Base-by-base conservation (phyloP, 2,888 invertebrate genomes). In the Macropis europaea region DNA sequence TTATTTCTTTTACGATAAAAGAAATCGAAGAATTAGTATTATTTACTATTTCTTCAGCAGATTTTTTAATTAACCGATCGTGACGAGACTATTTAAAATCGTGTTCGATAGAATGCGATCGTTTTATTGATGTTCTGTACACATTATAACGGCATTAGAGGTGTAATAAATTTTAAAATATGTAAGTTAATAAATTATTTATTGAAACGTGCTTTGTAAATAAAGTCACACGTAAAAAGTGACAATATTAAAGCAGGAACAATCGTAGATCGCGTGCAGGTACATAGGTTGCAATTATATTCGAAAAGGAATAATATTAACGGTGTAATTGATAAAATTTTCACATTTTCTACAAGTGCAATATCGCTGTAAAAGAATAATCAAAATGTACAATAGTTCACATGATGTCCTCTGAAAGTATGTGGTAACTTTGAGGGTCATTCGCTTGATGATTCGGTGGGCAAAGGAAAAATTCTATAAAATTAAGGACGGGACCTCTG, bases 381-480 rank as follows among this genome's bases (percentile, higher is more conserved):
- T 57, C 30, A 36, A 26, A 47, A 48, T 26, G 52, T 61, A 32
- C 43, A 6, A 28, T 57, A 40, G 15, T 28, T 75, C 64, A 81
- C 79, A 89, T 84, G 1, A 85, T 81, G 62, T 95, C 95, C 86
- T 94, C 94, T 53, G 93, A 92, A 62, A 94, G 92, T 62, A 94
- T 91, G 76, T 94, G 94, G 79, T 90, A 90, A 73, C 87, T 86
- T 66, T 90, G 89, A 47, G 89, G 88, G 73, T 95, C 95, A 64
- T 95, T 95, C 82, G 95, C 94, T 81, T 93, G 94, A 83, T 95
- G 94, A 86, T 95, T 95, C 0, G 96, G 95, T 17, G 95, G 92
- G 82, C 96, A 96, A 57, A 97, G 95, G 89, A 98, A 97, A 90
- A 97, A 97, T 91, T 97, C 97, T 73, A 97, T 92, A 32, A 97